Evolutionary conservation across 2,113 vertebrate genomes (phyloP), one percentile per base, ranked within the genome.

Genomic region (Epinephelus fuscoguttatus): DNA sequence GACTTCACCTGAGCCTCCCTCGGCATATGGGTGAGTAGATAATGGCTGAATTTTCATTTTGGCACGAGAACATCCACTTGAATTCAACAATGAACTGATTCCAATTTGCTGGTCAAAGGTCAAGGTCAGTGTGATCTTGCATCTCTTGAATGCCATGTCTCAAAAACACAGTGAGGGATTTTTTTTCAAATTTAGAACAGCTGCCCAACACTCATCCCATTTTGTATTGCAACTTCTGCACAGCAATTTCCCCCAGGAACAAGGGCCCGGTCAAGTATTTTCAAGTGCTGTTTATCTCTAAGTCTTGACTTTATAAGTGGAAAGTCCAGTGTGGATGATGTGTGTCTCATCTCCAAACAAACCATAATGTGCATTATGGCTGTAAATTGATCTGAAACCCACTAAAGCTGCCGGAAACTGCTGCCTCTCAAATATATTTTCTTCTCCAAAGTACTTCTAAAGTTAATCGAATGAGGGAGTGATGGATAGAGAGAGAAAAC

Each of bases 391-490:
- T 87, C 64, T 23, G 67, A 63, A 79, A 64, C 27, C 53, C 72
- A 47, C 53, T 62, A 10, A 70, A 84, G 78, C 79, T 75, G 76
- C 84, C 56, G 76, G 84, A 86, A 80, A 27, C 71, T 42, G 82
- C 56, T 75, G 82, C 70, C 63, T 84, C 60, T 75, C 50, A 21
- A 47, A 82, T 78, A 56, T 56, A 78, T 75, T 37, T 75, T 74
- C 59, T 68, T 19, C 49, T 75, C 67, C 69, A 27, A 27, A 73
- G 80, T 45, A 37, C 61, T 83, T 19, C 52, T 50, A 3, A 45
- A 79, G 61, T 64, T 73, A 63, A 87, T 88, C 42, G 0, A 72
- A 75, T 66, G 70, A 83, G 50, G n/a, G 70, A 76, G 76, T 7
- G 45, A 30, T 50, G 47, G 57, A 13, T n/a, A 62, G 67, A 60